Base-by-base conservation (phyloP, 2,113 vertebrate species). In the Machaerirhynchus nigripectus region DNA sequence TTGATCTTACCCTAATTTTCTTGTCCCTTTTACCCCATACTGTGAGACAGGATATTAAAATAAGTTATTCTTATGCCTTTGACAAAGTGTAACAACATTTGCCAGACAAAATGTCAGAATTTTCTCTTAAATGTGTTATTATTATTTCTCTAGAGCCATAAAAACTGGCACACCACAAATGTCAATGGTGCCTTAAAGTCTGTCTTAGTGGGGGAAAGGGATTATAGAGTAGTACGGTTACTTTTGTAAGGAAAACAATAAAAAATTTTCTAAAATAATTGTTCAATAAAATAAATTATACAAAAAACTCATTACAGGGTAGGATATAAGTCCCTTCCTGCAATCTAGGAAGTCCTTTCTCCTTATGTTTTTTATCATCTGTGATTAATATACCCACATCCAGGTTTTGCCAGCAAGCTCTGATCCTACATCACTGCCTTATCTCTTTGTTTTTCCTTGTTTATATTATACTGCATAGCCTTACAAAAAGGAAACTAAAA, bases 41-140 rank as follows among this genome's bases (percentile, higher is more conserved):
- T 59, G 88, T 81, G 85, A 96, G 90, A 84, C 85, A 91, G 92
- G 79, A 90, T 94, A 91, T 90, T 91, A 93, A 95, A 93, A 67
- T 70, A 91, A 77, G 39, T 74, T 88, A 74, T 79, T 88, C 59
- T 47, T 80, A 56, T 47, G 60, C 81, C 47, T 83, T 85, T 91
- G 87, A 59, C 79, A 91, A 59, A 84, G 24, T 83, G 15, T 56
- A 93, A 70, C 67, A 86, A 74, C 40, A 67, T 84, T 90, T 93
- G 75, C 84, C 67, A 85, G 85, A 47, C 60, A 90, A 94, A 96
- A 91, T 39, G 61, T 88, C 57, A 65, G 84, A 42, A 20, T 85
- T 89, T 96, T 90, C 75, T 96, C 71, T 39, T 67, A 59, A 28
- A 57, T 59, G 16, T 70, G 28, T 44, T 92, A 61, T 5, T 91